phyloP scores from a whole-genome alignment of 2,888 invertebrate species.

The Cynaeus angustus region DNA sequence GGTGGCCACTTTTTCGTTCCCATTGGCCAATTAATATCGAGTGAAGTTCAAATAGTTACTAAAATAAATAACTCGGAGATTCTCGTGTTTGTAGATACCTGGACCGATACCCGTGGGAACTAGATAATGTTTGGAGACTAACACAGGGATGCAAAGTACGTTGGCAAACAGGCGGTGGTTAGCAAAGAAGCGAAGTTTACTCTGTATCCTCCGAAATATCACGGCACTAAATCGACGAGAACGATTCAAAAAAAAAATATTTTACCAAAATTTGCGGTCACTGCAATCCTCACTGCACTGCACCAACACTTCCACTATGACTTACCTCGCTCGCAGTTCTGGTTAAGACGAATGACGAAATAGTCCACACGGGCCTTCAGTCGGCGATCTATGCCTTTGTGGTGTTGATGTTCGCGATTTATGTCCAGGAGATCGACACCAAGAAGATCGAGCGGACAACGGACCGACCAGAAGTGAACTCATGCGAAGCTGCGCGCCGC shows the following conservation, averaged over 20 bases:
- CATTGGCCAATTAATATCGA: constrained; percentile 21
- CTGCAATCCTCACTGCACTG: constrained; percentile 40
- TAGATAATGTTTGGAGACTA: constrained; percentile 61
- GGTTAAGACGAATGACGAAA: constrained; percentile 3
- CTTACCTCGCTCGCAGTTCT: constrained; percentile 33
- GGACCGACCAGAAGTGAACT: constrained; percentile 75
- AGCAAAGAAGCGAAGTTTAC: constrained; percentile 59
- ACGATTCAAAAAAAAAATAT: constrained; percentile 10
- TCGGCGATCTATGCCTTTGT: constrained; percentile 10
- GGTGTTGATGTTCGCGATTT: constrained; percentile 54
- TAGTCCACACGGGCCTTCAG: constrained; percentile 23
- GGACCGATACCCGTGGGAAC: constrained; percentile 58
- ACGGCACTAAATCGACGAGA: constrained; percentile 4
- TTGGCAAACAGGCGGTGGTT: constrained; percentile 68
- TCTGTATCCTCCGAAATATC: not conserved
- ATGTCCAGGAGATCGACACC: constrained; percentile 50
- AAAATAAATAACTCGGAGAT: constrained; percentile 34
- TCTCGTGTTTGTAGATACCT: constrained; percentile 31
- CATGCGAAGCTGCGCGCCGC: constrained; percentile 76
- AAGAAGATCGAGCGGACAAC: constrained; percentile 61
- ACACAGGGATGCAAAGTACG: constrained; percentile 69
- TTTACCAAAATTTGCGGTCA: constrained; percentile 15
- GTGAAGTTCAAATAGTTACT: constrained; percentile 24
- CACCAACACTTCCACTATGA: constrained; percentile 26
- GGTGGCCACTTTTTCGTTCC: constrained; percentile 13